Base-by-base conservation (phyloP, 2,888 invertebrate genomes). In the Yponomeuta evonymella region DNA sequence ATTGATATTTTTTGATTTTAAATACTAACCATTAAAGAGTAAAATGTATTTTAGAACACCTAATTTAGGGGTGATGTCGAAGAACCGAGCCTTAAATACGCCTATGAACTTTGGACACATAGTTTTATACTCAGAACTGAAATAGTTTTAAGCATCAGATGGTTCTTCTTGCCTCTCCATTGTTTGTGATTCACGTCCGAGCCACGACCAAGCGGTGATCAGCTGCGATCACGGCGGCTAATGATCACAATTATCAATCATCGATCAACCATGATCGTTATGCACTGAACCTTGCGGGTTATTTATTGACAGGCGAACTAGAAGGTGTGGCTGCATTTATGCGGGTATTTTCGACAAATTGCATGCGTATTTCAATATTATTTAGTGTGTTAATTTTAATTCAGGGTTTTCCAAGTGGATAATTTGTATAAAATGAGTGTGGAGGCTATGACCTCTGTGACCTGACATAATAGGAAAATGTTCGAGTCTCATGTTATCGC, bases 231-330 rank as follows among this genome's bases (percentile, higher is more conserved):
- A 58, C 51, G 15, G 51, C 15, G 51, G 51, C 29, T 30, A 65
- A 65, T 65, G 65, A 29, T 33, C 65, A 65, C 64, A 29, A 65
- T 65, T 65, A 65, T 65, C 65, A 65, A 65, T 65, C 65, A 30
- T 65, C 65, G 65, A 65, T 65, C 65, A 65, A 29, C 33, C 30
- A 30, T 30, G 23, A 65, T 65, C 65, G 11, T 33, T 65, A 65
- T 65, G 51, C 15, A 29, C 11, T 12, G 33, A 33, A 33, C 65
- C 65, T 65, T 8, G 65, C 12, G 11, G 65, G 30, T 65, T 58
- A 58, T 58, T 58, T 58, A 58, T 15, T 58, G 51, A 15, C 51
- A 0, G 4, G 51, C 15, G 15, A 58, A 4, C 15, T 58, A 58
- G 51, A 15, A 15, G 51, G 51, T 58, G 51, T 15, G 51, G 51